Percentiles rank a stretch among this genome's conserved stretches.
These are phyloP conservation scores for Cyrtonyx montezumae DNA, from an alignment of 2,113 vertebrate species.

Conservation along the genomic window DNA sequence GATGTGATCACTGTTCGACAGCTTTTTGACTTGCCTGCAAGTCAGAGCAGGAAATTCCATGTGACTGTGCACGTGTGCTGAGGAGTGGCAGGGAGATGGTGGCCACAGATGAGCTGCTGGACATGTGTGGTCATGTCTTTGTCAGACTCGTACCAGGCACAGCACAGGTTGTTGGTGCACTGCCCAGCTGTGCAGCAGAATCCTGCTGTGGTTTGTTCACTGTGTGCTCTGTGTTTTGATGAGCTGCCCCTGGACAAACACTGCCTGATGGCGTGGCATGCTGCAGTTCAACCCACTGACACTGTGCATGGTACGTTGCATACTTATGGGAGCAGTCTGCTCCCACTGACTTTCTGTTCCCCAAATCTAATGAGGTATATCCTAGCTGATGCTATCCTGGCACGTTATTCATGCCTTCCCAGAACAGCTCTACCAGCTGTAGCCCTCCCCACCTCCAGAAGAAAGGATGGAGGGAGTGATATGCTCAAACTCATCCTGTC, in stretches of 20 bases:
- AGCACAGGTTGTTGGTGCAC: fast-evolving
- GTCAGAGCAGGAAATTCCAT: conserved; percentile 29
- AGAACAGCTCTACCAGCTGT: background rate
- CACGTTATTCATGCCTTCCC: background rate
- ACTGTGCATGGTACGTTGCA: background rate
- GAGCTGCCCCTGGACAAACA: background rate
- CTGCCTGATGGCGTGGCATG: background rate
- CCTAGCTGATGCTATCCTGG: background rate
- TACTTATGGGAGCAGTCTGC: background rate
- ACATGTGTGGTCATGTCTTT: fast-evolving
- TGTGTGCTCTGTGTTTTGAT: background rate
- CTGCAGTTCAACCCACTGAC: background rate
- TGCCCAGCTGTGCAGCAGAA: fast-evolving
- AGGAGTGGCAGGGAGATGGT: background rate
- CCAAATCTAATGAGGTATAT: background rate
- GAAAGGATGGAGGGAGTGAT: background rate
- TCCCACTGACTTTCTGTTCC: background rate
- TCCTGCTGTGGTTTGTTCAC: background rate
- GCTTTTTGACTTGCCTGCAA: conserved; percentile 23
- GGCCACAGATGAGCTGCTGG: background rate
- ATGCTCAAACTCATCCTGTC: background rate
- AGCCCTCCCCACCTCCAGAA: background rate
- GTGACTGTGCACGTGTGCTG: background rate
- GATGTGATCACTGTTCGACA: conserved; percentile 44
- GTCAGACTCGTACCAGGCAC: background rate